These are phyloP conservation scores for Pinctada fucata DNA, from an alignment of 2,888 invertebrate genomes.

Conservation along the genomic window DNA sequence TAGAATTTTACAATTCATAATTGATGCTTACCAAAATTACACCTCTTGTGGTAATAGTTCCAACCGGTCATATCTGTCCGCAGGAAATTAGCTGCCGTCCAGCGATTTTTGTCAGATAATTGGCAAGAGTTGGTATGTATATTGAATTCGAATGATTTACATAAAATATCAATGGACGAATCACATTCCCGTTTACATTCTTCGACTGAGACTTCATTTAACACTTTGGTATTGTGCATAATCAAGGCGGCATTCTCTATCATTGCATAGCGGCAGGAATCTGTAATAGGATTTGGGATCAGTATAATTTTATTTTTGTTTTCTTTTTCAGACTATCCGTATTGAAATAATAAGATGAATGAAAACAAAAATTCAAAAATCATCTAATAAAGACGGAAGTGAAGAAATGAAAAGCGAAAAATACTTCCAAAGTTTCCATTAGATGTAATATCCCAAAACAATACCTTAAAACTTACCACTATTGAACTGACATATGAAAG, in stretches of 20 bases:
- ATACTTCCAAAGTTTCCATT: no score
- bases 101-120: slow-evolving; percentile 26
- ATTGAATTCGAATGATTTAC: slow-evolving; percentile 36
- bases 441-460: no score
- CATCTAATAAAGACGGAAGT: no score
- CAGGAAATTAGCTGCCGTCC: slow-evolving; percentile 25
- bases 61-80: slow-evolving; percentile 15
- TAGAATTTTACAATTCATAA: no score
- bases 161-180: slow-evolving; percentile 14
- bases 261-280: slow-evolving; percentile 18
- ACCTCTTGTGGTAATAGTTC: slow-evolving; percentile 35
- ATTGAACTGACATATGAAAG: slow-evolving; percentile 34
- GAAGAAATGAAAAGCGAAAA: no score
- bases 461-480: slow-evolving; percentile 9
- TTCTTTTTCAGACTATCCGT: no score
- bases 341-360: no score
- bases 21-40: slow-evolving; percentile 33
- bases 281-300: slow-evolving; percentile 2
- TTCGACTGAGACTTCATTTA: slow-evolving; percentile 1
- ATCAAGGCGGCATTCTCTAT: slow-evolving; percentile 15
- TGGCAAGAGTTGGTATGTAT: slow-evolving; percentile 18
- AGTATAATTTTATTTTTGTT: neutral
- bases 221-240: slow-evolving; percentile 18
- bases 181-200: slow-evolving; percentile 25
- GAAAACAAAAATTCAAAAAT: no score